Base-by-base conservation (phyloP, 1,140 invertebrate genomes). In the Drosophila dunni region DNA sequence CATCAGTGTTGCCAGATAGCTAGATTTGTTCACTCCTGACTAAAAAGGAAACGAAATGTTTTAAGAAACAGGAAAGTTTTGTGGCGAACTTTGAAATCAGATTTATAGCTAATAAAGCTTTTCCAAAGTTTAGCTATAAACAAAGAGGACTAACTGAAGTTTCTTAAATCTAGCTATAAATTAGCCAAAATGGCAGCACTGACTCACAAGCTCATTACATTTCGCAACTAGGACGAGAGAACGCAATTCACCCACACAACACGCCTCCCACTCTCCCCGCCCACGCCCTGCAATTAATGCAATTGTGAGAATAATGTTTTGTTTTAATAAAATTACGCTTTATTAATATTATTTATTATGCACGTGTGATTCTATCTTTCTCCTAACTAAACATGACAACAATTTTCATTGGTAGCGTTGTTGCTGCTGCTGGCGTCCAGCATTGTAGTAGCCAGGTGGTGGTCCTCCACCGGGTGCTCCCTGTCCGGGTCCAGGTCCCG, bases 241-340 rank as follows among this genome's bases (percentile, higher is more conserved):
- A 33, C 40, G 40, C 17, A 29, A 36, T 3, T n/a, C 36, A 10
- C 15, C 9, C 36, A 34, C 34, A n/a, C 36, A 64, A 42, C 9
- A 11, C 36, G 36, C 20, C 48, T 20, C 45, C n/a, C 24, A 62
- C 13, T 20, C 24, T n/a, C 54, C 44, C 36, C 45, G 17, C 42
- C 48, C 3, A n/a, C 36, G 3, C 42, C 33, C 62, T 44, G 34
- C 13, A 57, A 13, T 42, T 44, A 58, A 56, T 56, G 46, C 64
- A 42, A 64, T 34, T 75, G 67, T 78, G 75, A 62, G 60, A 83
- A 34, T 42, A 70, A 62, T 67, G 15, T 74, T 78, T 71, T 63
- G 56, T 69, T 85, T 81, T 68, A 86, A 81, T 79, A 86, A 86
- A 86, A 86, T 86, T 86, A 79, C 83, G 78, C 72, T 81, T 86